Conservation (phyloP, 2,797 vertebrate genomes). For the Lagocephalus sceleratus region DNA sequence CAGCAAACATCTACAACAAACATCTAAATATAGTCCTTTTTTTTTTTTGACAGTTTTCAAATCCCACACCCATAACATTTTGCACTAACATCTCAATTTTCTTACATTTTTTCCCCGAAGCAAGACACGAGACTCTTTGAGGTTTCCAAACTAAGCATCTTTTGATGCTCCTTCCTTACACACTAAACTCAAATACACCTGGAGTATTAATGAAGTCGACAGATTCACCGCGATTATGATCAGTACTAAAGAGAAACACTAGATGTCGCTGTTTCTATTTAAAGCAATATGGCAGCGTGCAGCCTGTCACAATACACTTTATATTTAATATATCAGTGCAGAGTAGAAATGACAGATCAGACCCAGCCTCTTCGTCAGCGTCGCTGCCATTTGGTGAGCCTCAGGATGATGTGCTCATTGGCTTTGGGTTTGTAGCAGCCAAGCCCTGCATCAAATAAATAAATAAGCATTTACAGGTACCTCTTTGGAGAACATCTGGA, state of each 20-base stretch:
- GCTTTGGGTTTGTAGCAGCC: constrained; percentile 59
- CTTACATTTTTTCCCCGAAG: no score
- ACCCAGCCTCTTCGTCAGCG: constrained; percentile 3
- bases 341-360: not conserved
- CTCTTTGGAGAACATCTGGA: constrained; percentile 6
- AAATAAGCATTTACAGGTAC: constrained; percentile 2
- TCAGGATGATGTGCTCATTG: constrained; percentile 66
- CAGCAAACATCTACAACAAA: no score
- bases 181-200: no score
- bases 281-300: not conserved
- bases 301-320: not conserved
- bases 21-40: no score
- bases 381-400: constrained; percentile 48
- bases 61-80: no score
- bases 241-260: constrained; percentile 20
- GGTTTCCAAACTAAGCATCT: no score
- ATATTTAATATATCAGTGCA: not conserved
- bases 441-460: constrained; percentile 47
- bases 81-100: no score
- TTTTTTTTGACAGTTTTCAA: no score
- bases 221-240: not conserved
- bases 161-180: no score
- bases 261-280: constrained; percentile 47
- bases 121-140: no score
- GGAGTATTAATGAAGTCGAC: not conserved